These are phyloP conservation scores for Aurelia sp. DNA, from an alignment of 30 jellyfish, hydroid and myxozoan genomes.

Conservation along the genomic window DNA sequence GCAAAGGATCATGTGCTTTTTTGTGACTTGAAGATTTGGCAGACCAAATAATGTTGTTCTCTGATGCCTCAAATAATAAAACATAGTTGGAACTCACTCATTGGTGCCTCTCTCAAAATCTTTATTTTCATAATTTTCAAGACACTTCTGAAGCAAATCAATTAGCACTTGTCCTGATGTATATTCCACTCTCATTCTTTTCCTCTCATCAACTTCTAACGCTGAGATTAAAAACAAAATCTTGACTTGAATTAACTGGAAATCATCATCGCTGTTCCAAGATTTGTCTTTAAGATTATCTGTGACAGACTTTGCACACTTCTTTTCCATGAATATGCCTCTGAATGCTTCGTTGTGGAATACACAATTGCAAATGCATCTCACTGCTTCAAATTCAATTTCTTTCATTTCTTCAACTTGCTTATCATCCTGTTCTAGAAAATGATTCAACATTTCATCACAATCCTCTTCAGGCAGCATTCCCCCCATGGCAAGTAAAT, in stretches of 20 bases:
- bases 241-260: constrained; percentile 26
- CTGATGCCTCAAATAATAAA: no score
- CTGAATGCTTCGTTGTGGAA: constrained; percentile 63
- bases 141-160: background rate
- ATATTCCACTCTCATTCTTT: constrained; percentile 43
- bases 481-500: constrained; percentile 5
- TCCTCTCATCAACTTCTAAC: constrained; percentile 61
- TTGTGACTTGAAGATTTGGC: no score
- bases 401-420: background rate
- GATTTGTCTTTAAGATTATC: constrained; percentile 8
- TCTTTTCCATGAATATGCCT: constrained; percentile 6
- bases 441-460: background rate
- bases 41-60: no score
- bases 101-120: background rate
- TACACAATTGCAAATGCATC: constrained; percentile 68
- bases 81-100: no score
- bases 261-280: background rate
- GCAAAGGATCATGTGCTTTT: no score
- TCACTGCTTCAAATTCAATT: constrained; percentile 46
- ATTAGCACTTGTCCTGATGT: constrained; percentile 8
- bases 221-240: constrained; percentile 87
- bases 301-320: constrained; percentile 23
- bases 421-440: background rate
- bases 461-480: background rate
- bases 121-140: background rate